Evolutionary conservation across 1,140 invertebrate genomes (phyloP).

Genomic region (Eumaeus atala): DNA sequence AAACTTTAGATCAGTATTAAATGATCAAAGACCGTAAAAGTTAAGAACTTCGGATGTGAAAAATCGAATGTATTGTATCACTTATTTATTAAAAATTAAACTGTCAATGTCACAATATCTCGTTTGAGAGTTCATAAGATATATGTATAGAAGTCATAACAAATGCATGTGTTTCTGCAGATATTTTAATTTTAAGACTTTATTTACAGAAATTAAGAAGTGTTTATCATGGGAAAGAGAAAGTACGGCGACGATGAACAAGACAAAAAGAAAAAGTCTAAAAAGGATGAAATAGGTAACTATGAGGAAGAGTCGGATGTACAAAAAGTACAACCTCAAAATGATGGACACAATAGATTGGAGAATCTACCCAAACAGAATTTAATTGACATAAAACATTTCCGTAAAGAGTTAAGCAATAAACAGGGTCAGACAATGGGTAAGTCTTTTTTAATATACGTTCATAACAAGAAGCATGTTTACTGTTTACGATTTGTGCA

Average conservation of each 20-base stretch:
- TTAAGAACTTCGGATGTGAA: no score
- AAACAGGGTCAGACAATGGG: conserved; percentile 61
- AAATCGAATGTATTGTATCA: background rate
- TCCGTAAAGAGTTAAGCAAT: conserved; percentile 56
- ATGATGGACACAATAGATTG: conserved; percentile 15
- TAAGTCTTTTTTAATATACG: conserved; percentile 30
- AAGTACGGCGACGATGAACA: conserved; percentile 44
- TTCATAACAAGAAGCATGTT: background rate
- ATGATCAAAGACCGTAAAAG: no score
- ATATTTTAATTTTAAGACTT: background rate
- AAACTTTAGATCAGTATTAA: no score
- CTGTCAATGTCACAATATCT: background rate
- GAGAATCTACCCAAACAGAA: background rate
- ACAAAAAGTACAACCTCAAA: conserved; percentile 41
- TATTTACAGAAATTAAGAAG: background rate
- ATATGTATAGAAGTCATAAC: conserved; percentile 30
- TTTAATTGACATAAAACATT: conserved; percentile 68
- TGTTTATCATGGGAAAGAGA: conserved; percentile 52
- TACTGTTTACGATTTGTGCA: no score
- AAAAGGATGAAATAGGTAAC: conserved; percentile 20
- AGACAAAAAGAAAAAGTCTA: conserved; percentile 32
- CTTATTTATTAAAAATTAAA: background rate
- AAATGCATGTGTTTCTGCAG: conserved; percentile 34
- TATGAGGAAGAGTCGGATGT: conserved; percentile 26
- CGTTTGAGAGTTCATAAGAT: background rate